phyloP scores from a whole-genome alignment of 2,888 invertebrate genomes.

The Melinopterus prodromus region DNA sequence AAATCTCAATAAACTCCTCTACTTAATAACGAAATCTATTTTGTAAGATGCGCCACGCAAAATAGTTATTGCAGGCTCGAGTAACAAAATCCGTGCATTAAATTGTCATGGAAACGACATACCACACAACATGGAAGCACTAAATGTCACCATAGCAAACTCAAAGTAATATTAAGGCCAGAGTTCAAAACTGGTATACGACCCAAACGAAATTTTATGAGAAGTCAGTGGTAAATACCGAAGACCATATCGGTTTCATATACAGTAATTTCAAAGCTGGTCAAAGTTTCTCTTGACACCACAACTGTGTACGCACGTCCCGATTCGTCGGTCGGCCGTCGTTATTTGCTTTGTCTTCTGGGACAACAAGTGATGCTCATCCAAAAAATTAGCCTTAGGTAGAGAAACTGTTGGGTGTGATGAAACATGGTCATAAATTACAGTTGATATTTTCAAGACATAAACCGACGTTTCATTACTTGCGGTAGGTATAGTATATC shows the following conservation, averaged over 20 bases:
- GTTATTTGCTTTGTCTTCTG: neutral
- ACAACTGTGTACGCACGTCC: neutral
- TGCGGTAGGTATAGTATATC: neutral
- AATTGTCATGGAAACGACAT: neutral
- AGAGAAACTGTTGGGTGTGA: conserved; percentile 4
- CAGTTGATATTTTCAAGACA: neutral
- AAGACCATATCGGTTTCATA: neutral
- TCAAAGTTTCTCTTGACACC: neutral
- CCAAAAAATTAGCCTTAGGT: neutral
- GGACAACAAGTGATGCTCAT: neutral
- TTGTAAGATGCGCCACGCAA: too few species aligned
- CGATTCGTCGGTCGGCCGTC: neutral
- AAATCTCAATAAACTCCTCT: too few species aligned
- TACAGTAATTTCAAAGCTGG: neutral
- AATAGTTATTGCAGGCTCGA: too few species aligned
- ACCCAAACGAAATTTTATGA: neutral
- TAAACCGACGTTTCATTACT: neutral
- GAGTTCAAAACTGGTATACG: neutral
- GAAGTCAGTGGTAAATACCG: neutral
- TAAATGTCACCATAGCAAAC: neutral
- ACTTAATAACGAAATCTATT: too few species aligned
- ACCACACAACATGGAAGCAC: neutral
- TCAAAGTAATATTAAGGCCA: neutral
- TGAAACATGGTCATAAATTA: neutral
- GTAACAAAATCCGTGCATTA: neutral